Evolutionary conservation across 2,113 vertebrate genomes (phyloP).

Genomic region (Ictidomys tridecemlineatus): DNA sequence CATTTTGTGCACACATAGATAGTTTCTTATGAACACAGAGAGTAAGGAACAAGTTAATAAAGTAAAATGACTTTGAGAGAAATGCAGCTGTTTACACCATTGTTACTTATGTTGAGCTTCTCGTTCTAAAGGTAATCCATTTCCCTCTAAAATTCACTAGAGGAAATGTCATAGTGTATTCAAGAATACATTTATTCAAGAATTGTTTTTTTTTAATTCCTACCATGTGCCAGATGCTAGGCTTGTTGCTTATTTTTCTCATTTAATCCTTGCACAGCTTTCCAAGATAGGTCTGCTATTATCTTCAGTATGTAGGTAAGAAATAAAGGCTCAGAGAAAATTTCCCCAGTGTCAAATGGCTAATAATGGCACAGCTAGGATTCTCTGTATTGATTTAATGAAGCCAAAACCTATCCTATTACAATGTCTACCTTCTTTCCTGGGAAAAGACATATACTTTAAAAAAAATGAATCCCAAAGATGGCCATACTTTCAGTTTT

Average conservation of each 20-base stretch:
- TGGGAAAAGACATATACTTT: background rate
- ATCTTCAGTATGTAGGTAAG: background rate
- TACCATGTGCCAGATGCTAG: background rate
- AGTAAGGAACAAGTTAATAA: constrained; percentile 15
- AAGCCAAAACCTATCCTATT: background rate
- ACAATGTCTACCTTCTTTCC: background rate
- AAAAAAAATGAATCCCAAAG: background rate
- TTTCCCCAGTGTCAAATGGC: background rate
- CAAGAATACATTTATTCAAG: background rate
- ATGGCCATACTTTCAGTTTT: background rate
- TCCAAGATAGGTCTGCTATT: background rate
- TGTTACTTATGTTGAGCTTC: background rate
- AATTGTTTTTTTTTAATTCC: constrained; percentile 6
- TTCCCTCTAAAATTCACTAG: constrained; percentile 1
- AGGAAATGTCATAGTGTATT: background rate
- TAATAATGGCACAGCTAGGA: background rate
- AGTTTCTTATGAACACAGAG: constrained; percentile 44
- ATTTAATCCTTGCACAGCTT: background rate
- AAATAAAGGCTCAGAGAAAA: background rate
- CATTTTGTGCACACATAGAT: constrained; percentile 51
- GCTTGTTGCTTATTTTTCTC: background rate
- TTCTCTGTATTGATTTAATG: background rate
- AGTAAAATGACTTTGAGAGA: constrained; percentile 46
- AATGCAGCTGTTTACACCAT: background rate
- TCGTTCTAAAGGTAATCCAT: background rate